Base-by-base conservation (phyloP, 2,888 invertebrate species). In the Iselma pallidipennis region DNA sequence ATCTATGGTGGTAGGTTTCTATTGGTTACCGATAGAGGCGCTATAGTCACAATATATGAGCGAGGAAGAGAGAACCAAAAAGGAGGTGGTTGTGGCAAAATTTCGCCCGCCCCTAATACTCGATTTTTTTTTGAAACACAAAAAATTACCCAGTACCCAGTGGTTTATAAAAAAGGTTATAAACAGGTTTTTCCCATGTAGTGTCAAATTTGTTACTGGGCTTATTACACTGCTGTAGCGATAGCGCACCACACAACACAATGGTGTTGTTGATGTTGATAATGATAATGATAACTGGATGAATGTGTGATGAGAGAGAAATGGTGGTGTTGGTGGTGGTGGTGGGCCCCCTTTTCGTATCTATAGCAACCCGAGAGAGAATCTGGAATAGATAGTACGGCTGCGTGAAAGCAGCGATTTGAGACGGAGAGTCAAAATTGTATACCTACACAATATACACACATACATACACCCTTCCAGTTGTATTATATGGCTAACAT, bases 351-450 rank as follows among this genome's bases (percentile, higher is more conserved):
- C n/a, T n/a, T n/a, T n/a, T 21, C 33, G 68, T 69, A 57, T 57
- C 70, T 67, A 72, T 71, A 65, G 64, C 67, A 63, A 72, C 69
- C 64, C 56, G 66, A 68, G 72, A 72, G 59, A 57, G 65, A 60
- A 69, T 65, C 68, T 66, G 63, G 63, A 66, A 66, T 63, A 23
- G 63, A 66, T 62, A 70, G 65, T 65, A 71, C 70, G 72, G 67
- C 66, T 72, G 71, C 72, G 72, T 72, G 64, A 65, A 67, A 67
- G 65, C 63, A 65, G 65, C 66, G 64, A 66, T 66, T 59, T 63
- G 52, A 61, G 64, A 57, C 61, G 55, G 63, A 59, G 62, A 63
- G 60, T 63, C 45, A 45, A 45, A 42, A 19, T n/a, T 26, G 12
- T 33, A 48, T 33, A 57, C 63, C 61, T 57, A 64, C 66, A 59